Base-by-base conservation (phyloP, 2,888 invertebrate species). In the Amphipyra berbera region DNA sequence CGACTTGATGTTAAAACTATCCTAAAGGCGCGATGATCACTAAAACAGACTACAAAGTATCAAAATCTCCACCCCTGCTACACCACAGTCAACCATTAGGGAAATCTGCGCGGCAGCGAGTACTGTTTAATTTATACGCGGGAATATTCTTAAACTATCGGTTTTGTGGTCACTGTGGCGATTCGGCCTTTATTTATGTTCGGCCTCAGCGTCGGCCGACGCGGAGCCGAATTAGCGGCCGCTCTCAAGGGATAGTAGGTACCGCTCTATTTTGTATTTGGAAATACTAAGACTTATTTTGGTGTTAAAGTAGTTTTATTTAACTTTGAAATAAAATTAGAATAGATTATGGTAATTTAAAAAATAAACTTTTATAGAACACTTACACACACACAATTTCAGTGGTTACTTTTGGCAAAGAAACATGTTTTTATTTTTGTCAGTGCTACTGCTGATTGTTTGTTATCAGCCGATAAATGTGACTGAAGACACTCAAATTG, bases 61-160 rank as follows among this genome's bases (percentile, higher is more conserved):
- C 90, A 91, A 90, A 55, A 80, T 61, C 1, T 0, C 0, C 54
- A 27, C 1, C 0, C 53, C 46, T 30, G 1, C 53, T 79, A 78
- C 56, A 78, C 78, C 69, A 84, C 84, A 85, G 83, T 84, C 90
- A 86, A 94, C 94, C 94, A 94, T 95, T 93, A 94, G 95, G 95
- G 95, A 95, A 94, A 94, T 95, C 95, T 94, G 91, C 90, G 85
- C 87, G 82, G 89, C 87, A 86, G 87, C 88, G 83, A 86, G 85
- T 87, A 79, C 88, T 92, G 93, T 90, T 91, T 94, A 95, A 94
- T 94, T 94, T 95, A 95, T 94, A 88, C 90, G 79, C 87, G 89
- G 87, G 93, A 93, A 94, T 94, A 94, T 95, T 95, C 94, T 94
- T 95, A 94, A 94, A 95, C 94, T 95, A 95, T 94, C 91, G 94